phyloP scores from a whole-genome alignment of 2,113 vertebrate genomes.

The Lagenorhynchus albirostris region DNA sequence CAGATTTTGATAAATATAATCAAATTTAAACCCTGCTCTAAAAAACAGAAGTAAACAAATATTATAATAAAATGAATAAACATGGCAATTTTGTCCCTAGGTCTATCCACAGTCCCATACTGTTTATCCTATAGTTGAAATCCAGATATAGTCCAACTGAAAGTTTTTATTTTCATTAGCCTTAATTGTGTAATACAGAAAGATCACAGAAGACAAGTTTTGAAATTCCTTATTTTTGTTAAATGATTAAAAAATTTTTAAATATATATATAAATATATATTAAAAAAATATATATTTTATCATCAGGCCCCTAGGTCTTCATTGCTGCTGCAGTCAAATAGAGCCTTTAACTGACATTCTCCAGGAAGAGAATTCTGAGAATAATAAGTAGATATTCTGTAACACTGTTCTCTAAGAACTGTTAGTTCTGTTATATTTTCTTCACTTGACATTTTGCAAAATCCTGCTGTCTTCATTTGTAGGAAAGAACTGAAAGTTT shows the following conservation, averaged over 20 bases:
- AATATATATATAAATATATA: not conserved
- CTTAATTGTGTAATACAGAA: not conserved
- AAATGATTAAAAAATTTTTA: not conserved
- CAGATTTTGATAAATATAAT: not conserved
- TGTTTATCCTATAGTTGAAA: not conserved
- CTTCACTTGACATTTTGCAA: conserved; percentile 61
- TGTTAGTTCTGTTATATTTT: conserved; percentile 24
- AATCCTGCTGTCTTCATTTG: conserved; percentile 45
- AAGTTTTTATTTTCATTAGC: not conserved
- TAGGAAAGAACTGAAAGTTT: conserved; percentile 37
- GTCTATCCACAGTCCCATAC: not conserved
- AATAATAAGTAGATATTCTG: conserved; percentile 51
- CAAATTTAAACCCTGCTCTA: not conserved
- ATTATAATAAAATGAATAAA: not conserved
- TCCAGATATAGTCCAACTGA: not conserved
- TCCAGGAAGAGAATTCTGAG: conserved; percentile 34
- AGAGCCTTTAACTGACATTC: conserved; percentile 32
- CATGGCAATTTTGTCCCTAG: not conserved
- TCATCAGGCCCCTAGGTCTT: not conserved
- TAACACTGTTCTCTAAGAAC: not conserved
- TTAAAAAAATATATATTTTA: not conserved
- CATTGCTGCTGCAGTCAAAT: not conserved
- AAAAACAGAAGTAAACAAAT: not conserved
- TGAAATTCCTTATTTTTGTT: not conserved
- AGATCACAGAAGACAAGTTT: not conserved